phyloP scores from a whole-genome alignment of 2,797 vertebrate genomes.

The Amblyraja radiata region DNA sequence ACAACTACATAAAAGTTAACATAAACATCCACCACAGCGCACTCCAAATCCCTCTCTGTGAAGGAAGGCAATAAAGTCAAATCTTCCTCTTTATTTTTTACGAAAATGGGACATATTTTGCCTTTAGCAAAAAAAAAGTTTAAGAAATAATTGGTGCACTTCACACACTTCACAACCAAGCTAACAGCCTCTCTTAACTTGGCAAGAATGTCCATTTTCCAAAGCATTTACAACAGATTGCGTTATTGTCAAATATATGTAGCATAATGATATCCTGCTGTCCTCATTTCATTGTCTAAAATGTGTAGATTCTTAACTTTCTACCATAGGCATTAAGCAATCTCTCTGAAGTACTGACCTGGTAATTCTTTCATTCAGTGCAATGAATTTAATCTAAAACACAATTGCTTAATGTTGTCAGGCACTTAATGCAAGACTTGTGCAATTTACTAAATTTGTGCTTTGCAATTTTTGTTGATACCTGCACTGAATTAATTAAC shows the following conservation, averaged over 20 bases:
- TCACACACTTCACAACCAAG: neutral
- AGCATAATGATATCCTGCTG: neutral
- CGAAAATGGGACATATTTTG: neutral
- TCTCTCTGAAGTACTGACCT: neutral
- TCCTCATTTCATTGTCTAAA: neutral
- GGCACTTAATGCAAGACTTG: too few relatives aligned
- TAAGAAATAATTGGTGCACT: neutral
- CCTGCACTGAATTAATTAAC: too few relatives aligned
- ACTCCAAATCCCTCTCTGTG: too few relatives aligned
- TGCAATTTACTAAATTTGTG: too few relatives aligned
- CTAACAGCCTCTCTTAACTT: neutral
- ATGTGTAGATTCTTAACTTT: neutral
- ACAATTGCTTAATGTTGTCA: too few relatives aligned
- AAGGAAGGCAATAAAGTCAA: too few relatives aligned
- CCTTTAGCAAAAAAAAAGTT: neutral
- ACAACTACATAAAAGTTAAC: too few relatives aligned
- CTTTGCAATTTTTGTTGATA: too few relatives aligned
- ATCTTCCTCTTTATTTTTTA: neutral
- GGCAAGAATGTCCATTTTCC: neutral
- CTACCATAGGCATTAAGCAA: neutral
- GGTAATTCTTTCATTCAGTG: too few relatives aligned
- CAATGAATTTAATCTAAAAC: too few relatives aligned
- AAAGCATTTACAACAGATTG: neutral
- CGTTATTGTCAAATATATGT: neutral
- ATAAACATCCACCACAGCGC: too few relatives aligned